Evolutionary conservation across 2,888 invertebrate genomes (phyloP), one percentile per base, ranked within the genome.

Genomic region (Tinea pellionella): DNA sequence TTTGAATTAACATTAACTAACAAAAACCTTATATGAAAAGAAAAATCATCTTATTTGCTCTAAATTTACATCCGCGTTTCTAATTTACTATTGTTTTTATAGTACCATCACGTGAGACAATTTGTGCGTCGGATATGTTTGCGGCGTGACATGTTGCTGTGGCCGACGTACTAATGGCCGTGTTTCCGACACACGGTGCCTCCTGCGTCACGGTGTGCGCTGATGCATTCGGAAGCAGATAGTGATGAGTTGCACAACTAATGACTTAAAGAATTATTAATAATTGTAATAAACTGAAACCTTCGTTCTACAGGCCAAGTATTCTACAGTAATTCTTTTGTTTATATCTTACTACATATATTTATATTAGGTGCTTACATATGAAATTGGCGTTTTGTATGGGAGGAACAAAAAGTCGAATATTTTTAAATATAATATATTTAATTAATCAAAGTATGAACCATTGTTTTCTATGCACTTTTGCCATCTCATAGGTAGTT

Each of bases 161-260:
- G 57, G 55, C n/a, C 32, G 79, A 78, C 80, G 73, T 72, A 68
- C 66, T 81, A 82, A 82, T 81, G 73, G 67, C 69, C 66, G 68
- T 67, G 68, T 65, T 75, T 83, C 80, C 80, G 80, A 76, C 70
- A 66, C 68, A 64, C 65, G 66, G 16, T 18, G 59, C 37, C 61
- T 55, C 37, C 61, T 24, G 61, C 24, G 43, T 30, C 67, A 64
- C 63, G 19, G 24, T 53, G 53, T 24, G 66, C 64, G 64, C 62
- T 74, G 73, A 72, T 71, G 74, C 71, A 70, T 62, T 63, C 53
- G 66, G 69, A 30, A 55, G 51, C 18, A 41, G 53, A 43, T 32
- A 61, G 11, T 37, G 37, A 37, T 37, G 37, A 37, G 37, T 37
- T 37, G 37, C 37, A 37, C 37, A 37, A 37, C 37, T 37, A 37